Percentiles rank a stretch among this genome's conserved stretches.
These are phyloP conservation scores for Salmo trutta DNA, from an alignment of 2,797 vertebrate species.

Conservation along the genomic window DNA sequence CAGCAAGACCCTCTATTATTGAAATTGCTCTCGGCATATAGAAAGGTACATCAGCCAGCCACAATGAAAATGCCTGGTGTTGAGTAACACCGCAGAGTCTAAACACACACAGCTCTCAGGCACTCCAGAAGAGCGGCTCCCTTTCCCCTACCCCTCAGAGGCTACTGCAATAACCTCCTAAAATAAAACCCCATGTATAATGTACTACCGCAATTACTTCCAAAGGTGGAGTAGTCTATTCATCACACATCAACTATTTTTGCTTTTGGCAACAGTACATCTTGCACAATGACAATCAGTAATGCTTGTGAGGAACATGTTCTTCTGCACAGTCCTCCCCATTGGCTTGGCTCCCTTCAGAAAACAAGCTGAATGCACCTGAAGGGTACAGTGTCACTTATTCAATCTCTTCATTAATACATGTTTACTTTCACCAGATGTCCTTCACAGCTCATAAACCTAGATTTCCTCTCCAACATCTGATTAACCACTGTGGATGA, in stretches of 20 bases:
- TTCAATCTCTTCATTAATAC: constrained; percentile 33
- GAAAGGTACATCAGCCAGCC: constrained; percentile 2
- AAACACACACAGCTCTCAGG: constrained; percentile 7
- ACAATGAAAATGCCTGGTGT: constrained; percentile 12
- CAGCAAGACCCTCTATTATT: constrained; percentile 6
- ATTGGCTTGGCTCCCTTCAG: not conserved
- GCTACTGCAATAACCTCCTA: not conserved
- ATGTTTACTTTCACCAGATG: constrained; percentile 31
- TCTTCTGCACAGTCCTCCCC: not conserved
- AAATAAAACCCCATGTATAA: constrained; percentile 5
- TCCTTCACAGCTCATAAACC: constrained; percentile 39
- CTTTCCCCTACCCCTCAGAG: not conserved
- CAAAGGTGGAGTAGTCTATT: not conserved
- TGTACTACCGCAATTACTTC: constrained; percentile 8
- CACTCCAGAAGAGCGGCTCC: not conserved
- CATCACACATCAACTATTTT: not conserved
- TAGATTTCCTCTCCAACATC: not conserved
- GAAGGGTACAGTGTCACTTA: constrained; percentile 27
- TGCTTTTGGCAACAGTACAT: not conserved
- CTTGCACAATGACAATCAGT: not conserved
- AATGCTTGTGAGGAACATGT: not conserved
- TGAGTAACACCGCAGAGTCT: not conserved
- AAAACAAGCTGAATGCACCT: constrained; percentile 18
- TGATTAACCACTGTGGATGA: not conserved
- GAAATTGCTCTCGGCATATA: constrained; percentile 10